phyloP scores from a whole-genome alignment of 2,888 invertebrate species.

The Craniophora ligustri region DNA sequence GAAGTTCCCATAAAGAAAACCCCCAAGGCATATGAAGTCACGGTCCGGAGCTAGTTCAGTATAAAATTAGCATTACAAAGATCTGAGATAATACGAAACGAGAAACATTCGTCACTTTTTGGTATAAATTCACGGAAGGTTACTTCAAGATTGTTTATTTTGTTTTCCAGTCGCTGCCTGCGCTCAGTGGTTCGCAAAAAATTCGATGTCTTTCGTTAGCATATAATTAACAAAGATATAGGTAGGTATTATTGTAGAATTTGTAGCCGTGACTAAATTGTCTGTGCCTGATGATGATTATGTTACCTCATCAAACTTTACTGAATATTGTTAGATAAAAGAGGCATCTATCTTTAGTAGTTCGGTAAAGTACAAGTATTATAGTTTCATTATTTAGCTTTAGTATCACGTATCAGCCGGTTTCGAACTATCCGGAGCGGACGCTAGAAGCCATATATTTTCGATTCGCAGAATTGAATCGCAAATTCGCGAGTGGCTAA shows the following conservation, averaged over 20 bases:
- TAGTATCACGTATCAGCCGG: conserved; percentile 9
- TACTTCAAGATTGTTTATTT: conserved; percentile 29
- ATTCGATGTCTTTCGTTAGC: conserved; percentile 3
- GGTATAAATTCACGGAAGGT: conserved; percentile 32
- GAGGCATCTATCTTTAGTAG: conserved; percentile 12
- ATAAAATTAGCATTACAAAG: conserved; percentile 42
- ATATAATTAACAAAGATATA: conserved; percentile 32
- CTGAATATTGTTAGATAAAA: conserved; percentile 25
- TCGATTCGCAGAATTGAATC: conserved; percentile 63
- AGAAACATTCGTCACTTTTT: conserved; percentile 28
- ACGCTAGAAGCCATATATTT: conserved; percentile 43
- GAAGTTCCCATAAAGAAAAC: background rate
- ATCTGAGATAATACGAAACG: conserved; percentile 34
- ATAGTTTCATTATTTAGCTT: conserved; percentile 16
- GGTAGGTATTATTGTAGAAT: conserved; percentile 24
- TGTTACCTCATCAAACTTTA: conserved; percentile 17
- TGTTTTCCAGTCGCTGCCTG: conserved; percentile 32
- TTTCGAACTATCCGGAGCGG: conserved; percentile 21
- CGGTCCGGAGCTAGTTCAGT: conserved; percentile 12
- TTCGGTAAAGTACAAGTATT: conserved; percentile 1
- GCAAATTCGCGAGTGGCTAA: conserved; percentile 62
- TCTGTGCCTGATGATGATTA: conserved; percentile 21
- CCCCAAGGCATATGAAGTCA: background rate
- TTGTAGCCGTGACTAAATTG: conserved; percentile 25
- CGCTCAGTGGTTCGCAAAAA: conserved; percentile 27